Evolutionary conservation across 2,113 vertebrate genomes (phyloP).

Genomic region (Ciconia stormi): DNA sequence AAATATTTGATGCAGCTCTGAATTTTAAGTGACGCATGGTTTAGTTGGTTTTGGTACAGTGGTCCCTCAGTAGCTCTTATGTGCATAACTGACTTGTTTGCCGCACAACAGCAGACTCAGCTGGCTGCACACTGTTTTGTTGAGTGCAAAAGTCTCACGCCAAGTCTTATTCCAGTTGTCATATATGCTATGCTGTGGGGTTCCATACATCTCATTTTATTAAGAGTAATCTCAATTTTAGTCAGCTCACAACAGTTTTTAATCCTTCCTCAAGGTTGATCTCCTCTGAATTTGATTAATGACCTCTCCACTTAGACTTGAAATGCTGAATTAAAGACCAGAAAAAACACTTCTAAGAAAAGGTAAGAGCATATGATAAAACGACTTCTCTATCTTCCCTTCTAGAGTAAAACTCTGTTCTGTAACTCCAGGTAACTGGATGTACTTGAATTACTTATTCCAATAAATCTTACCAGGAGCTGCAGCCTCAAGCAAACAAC

Average conservation of each 20-base stretch:
- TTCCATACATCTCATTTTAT: neutral
- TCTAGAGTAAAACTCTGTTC: neutral
- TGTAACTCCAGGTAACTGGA: neutral
- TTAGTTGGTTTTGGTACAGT: neutral
- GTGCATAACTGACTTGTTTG: neutral
- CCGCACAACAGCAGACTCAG: neutral
- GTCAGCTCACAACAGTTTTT: neutral
- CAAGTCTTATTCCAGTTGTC: neutral
- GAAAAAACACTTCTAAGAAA: neutral
- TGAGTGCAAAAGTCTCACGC: neutral
- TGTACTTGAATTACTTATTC: neutral
- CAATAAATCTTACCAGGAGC: neutral
- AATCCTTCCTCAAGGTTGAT: neutral
- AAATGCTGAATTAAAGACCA: neutral
- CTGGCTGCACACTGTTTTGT: neutral
- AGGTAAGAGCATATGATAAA: neutral
- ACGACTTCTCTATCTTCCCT: neutral
- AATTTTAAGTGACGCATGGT: neutral
- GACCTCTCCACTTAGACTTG: neutral
- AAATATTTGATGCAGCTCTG: constrained; percentile 18
- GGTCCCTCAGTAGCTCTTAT: neutral
- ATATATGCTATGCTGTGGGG: neutral
- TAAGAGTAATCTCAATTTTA: neutral
- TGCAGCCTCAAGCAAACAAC: neutral
- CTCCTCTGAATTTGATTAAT: constrained; percentile 1